Conservation (phyloP, 2,113 vertebrate genomes). For the Misgurnus anguillicaudatus region DNA sequence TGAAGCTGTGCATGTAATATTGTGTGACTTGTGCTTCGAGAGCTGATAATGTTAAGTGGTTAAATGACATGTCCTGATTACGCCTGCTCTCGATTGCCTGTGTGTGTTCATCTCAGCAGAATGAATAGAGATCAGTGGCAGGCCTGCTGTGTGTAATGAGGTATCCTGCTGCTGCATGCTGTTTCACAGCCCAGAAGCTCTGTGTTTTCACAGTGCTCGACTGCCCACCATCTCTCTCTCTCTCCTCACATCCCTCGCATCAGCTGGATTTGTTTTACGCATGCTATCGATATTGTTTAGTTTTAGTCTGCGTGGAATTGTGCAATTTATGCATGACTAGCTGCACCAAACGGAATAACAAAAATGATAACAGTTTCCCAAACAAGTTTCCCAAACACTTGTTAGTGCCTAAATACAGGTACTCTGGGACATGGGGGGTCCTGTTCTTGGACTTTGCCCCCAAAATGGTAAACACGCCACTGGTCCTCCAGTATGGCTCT, state of each 20-base stretch:
- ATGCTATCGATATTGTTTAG: neutral
- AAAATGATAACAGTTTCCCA: neutral
- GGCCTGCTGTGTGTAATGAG: constrained; percentile 79
- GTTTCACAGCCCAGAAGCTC: constrained; percentile 59
- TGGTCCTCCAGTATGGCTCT: too few species aligned
- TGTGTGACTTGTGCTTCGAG: constrained; percentile 1
- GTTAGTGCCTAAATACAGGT: too few species aligned
- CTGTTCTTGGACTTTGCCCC: too few species aligned
- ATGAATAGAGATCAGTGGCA: constrained; percentile 70
- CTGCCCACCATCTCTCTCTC: constrained; percentile 43
- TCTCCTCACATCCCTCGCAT: constrained; percentile 31
- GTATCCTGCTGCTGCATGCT: constrained; percentile 69
- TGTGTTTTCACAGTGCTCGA: constrained; percentile 51
- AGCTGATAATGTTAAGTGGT: constrained; percentile 47
- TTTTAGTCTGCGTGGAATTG: neutral
- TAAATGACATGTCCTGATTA: constrained; percentile 35
- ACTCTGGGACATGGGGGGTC: too few species aligned
- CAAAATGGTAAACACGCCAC: too few species aligned
- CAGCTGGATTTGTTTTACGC: neutral
- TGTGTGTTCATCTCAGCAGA: constrained; percentile 49
- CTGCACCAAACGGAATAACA: neutral
- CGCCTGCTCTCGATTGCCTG: neutral
- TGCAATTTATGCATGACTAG: neutral
- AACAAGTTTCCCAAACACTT: neutral
- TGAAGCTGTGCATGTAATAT: neutral